Evolutionary conservation across 1,140 invertebrate species (phyloP).

Genomic region (Drosophila sechellia): DNA sequence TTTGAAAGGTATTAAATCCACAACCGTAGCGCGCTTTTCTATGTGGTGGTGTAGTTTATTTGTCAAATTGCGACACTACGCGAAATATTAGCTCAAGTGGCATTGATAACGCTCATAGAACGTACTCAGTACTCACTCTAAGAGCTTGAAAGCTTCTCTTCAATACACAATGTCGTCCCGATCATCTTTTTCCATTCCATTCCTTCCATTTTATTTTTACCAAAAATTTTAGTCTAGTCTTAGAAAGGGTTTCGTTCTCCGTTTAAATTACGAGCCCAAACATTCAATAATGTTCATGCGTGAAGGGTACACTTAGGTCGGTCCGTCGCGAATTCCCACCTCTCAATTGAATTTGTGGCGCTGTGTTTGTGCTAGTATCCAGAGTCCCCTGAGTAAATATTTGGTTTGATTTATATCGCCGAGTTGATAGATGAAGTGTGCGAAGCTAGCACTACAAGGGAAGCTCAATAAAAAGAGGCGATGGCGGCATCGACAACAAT

Average conservation of each 20-base stretch:
- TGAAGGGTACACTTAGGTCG: not conserved
- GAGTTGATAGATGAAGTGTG: conserved; percentile 34
- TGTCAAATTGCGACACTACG: conserved; percentile 10
- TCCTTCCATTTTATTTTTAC: not conserved
- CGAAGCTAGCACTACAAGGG: conserved; percentile 34
- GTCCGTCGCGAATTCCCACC: too few relatives aligned
- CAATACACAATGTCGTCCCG: not conserved
- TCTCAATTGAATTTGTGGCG: not conserved
- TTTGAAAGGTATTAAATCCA: conserved; percentile 31
- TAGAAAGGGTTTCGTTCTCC: too few relatives aligned
- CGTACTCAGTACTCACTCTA: conserved; percentile 17
- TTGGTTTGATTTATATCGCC: conserved; percentile 42
- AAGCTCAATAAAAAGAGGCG: conserved; percentile 54
- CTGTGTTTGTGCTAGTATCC: not conserved
- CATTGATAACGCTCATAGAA: conserved; percentile 39
- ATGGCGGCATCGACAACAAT: conserved; percentile 30
- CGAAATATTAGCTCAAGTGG: conserved; percentile 57
- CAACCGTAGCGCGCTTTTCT: not conserved
- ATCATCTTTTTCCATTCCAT: not conserved
- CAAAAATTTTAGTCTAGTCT: not conserved
- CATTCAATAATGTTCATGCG: not conserved
- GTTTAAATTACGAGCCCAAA: too few relatives aligned
- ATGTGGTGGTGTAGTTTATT: conserved; percentile 11
- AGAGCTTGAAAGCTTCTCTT: not conserved
- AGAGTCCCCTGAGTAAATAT: conserved; percentile 45